phyloP scores from a whole-genome alignment of 2,113 vertebrate species.

The Trematomus loennbergii region DNA sequence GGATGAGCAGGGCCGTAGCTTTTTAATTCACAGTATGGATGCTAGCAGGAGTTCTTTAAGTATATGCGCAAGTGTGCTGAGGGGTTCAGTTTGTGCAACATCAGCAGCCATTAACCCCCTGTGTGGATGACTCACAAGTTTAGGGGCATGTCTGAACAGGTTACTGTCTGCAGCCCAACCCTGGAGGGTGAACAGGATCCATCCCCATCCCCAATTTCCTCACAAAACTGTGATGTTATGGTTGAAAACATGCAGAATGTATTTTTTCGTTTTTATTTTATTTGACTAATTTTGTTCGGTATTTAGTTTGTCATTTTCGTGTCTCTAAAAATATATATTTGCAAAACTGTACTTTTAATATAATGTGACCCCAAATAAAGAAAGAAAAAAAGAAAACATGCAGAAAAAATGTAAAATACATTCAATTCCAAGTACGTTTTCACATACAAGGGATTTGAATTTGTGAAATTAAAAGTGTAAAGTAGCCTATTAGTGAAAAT shows the following conservation, averaged over 20 bases:
- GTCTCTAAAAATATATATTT: no score
- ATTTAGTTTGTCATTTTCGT: no score
- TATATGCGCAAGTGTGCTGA: constrained; percentile 3
- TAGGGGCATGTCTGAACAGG: constrained; percentile 68
- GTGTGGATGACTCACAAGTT: constrained; percentile 35
- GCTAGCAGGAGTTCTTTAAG: constrained; percentile 28
- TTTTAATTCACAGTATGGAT: neutral
- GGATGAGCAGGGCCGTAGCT: neutral
- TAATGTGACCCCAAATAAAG: no score
- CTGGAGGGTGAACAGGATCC: constrained; percentile 15
- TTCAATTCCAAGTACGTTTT: no score
- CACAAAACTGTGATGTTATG: neutral
- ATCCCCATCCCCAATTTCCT: neutral
- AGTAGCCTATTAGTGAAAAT: no score
- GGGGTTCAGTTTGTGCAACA: constrained; percentile 18
- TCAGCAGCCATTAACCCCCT: constrained; percentile 62
- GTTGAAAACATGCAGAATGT: neutral
- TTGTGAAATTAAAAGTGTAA: no score
- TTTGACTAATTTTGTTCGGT: no score
- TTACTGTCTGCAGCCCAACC: constrained; percentile 32
- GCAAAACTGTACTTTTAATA: no score
- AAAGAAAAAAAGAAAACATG: no score
- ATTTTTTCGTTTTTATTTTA: no score
- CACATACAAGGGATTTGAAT: no score
- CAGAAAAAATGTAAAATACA: no score